Base-by-base conservation (phyloP, 2,113 vertebrate species). In the Chaenogobius annularis region DNA sequence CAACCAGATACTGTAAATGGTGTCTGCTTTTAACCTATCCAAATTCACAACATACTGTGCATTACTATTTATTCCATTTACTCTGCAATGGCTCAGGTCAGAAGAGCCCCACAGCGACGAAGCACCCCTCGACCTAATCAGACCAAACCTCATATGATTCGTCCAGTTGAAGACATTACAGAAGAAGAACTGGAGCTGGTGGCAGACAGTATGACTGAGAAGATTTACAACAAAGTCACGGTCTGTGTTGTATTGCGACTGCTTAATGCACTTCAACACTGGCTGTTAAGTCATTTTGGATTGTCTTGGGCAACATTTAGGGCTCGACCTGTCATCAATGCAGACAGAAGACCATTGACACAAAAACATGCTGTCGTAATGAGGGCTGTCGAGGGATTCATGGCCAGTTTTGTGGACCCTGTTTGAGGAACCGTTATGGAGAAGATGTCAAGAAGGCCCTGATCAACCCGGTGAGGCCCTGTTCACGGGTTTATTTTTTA, bases 371-470 rank as follows among this genome's bases (percentile, higher is more conserved):
- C 75, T 94, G 94, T 74, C 92, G 93, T 54, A 90, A 74, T 0
- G 84, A 86, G 23, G 85, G 80, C n/a, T 94, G 94, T 44, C 87
- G 80, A 0, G 94, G 94, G 26, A 86, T 94, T 67, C 85, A 80
- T 71, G 94, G 94, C 22, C 92, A 94, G 84, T 94, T 94, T 87
- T 94, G 94, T 26, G 94, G 93, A 5, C 93, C 93, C 0, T 94
- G 94, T 59, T 83, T 94, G 70, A 92, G 89, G 69, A 94, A 93
- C 87, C 68, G 93, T 86, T 94, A 94, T 1, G 94, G 93, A 62
- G 93, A 94, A 31, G 92, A 94, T 5, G 91, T 92, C 7, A 91
- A 47, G 65, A 89, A 86, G 31, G 94, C 89, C 4, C 86, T 94
- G 61, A 85, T 93, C 4, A 89, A 94, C 81, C 91, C 90, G 79